These are phyloP conservation scores for Beris chalybata DNA, from an alignment of 2,888 invertebrate genomes.

Conservation along the genomic window DNA sequence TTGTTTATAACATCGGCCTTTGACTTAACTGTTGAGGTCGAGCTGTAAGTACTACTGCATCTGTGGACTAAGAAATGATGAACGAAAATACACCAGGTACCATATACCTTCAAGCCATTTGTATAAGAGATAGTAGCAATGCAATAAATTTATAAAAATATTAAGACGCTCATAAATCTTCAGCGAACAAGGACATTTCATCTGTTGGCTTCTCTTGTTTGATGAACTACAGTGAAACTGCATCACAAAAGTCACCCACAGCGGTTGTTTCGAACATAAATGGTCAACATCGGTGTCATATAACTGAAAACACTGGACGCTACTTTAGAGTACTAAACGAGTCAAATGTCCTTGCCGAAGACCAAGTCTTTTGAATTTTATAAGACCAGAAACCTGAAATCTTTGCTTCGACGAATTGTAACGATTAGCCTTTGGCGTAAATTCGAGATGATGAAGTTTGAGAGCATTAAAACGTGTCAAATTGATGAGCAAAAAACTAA, in stretches of 20 bases:
- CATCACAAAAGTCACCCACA: constrained; percentile 32
- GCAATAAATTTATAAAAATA: constrained; percentile 27
- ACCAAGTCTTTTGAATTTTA: constrained; percentile 10
- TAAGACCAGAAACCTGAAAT: too few species aligned
- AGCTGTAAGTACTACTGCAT: too few species aligned
- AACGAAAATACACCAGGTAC: too few species aligned
- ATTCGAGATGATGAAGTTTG: too few species aligned
- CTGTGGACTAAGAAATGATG: too few species aligned
- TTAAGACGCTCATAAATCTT: constrained; percentile 23
- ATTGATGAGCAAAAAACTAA: too few species aligned
- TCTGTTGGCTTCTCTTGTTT: background rate
- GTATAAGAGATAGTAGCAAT: constrained; percentile 11
- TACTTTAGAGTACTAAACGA: background rate
- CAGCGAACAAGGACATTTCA: constrained; percentile 5
- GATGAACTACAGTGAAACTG: background rate
- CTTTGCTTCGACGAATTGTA: too few species aligned
- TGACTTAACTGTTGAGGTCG: too few species aligned
- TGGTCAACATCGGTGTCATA: constrained; percentile 5
- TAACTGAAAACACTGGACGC: background rate
- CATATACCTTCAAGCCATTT: too few species aligned
- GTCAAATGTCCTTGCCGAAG: constrained; percentile 13
- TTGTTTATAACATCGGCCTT: too few species aligned
- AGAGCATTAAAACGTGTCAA: too few species aligned
- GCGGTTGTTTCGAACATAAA: constrained; percentile 30
- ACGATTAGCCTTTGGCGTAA: too few species aligned